Evolutionary conservation across 2,113 vertebrate species (phyloP), one percentile per base, ranked within the genome.

Genomic region (Myrmophylax atrothorax): DNA sequence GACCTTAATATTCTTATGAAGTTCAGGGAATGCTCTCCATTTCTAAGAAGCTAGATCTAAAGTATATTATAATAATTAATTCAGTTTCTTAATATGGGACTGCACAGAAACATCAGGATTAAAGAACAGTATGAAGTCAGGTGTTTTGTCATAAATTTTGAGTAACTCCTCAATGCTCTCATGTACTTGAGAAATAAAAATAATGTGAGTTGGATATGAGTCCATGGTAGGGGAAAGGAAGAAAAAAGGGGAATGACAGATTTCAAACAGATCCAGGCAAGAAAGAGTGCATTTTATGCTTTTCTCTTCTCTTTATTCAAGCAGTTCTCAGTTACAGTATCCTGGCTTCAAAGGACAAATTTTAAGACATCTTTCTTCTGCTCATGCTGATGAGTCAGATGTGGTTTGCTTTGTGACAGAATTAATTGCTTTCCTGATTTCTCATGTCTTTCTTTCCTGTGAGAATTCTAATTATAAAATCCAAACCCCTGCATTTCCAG

Each of bases 301-400:
- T 78, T 84, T 84, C 78, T 23, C 37, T 68, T 63, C 56, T 75
- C 35, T 84, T 81, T 46, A 37, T 49, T 83, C 26, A 50, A 77
- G 35, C 46, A 58, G 18, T 58, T 92, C 25, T 87, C 47, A 18
- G 29, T 55, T 76, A 55, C 12, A 4, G 33, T 75, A 52, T n/a
- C 33, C 44, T 72, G 77, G 22, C 31, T 81, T 82, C 53, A 82
- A 84, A 91, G 66, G 89, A 91, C 68, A 79, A 23, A 44, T 91
- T 87, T 72, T 63, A 91, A 91, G 70, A 81, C 72, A 70, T 84
- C 56, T 73, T 91, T 75, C 69, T 91, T 52, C 42, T 77, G 46
- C 56, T 95, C 24, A 29, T 72, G 47, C 35, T 73, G 69, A 76
- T 91, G 89, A 96, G 33, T 91, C 89, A 95, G 80, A 84, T 63